A percentile compares a stretch with the other conserved stretches of the same genome.
Evolutionary conservation across 2,113 vertebrate genomes (phyloP).

Genomic region (Neolamprologus ventralis): DNA sequence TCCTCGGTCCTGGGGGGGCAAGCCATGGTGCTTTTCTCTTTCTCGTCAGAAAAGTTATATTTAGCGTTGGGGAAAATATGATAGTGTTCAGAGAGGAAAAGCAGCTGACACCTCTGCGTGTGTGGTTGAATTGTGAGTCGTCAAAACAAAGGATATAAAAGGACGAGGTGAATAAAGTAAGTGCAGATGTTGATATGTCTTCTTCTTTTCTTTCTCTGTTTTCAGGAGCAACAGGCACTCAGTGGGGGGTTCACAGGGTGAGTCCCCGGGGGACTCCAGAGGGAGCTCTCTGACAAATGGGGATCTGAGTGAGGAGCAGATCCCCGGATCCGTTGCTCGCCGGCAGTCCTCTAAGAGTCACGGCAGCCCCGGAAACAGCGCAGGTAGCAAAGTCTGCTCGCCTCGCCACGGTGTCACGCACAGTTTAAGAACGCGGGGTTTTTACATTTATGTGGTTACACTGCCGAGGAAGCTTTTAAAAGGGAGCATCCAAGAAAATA

Average conservation of each 20-base stretch:
- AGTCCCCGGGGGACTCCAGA: slow-evolving; percentile 43
- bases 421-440: neutral
- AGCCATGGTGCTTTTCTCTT: slow-evolving; percentile 17
- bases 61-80: slow-evolving; percentile 35
- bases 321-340: slow-evolving; percentile 45
- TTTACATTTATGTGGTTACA: neutral
- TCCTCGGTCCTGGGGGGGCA: neutral
- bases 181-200: neutral
- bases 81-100: neutral
- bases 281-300: slow-evolving; percentile 56
- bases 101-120: neutral
- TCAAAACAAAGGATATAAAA: neutral
- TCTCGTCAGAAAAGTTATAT: slow-evolving; percentile 29
- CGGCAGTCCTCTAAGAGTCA: slow-evolving; percentile 64
- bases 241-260: slow-evolving; percentile 56
- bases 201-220: neutral
- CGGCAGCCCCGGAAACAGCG: slow-evolving; percentile 23
- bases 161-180: neutral
- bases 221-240: slow-evolving; percentile 72
- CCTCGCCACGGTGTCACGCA: neutral
- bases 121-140: neutral
- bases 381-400: slow-evolving; percentile 33
- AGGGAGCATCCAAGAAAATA: neutral
- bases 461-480: neutral
- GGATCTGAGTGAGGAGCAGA: slow-evolving; percentile 60